Evolutionary conservation across 2,113 vertebrate genomes (phyloP), one percentile per base, ranked within the genome.

Genomic region (Channa argus): DNA sequence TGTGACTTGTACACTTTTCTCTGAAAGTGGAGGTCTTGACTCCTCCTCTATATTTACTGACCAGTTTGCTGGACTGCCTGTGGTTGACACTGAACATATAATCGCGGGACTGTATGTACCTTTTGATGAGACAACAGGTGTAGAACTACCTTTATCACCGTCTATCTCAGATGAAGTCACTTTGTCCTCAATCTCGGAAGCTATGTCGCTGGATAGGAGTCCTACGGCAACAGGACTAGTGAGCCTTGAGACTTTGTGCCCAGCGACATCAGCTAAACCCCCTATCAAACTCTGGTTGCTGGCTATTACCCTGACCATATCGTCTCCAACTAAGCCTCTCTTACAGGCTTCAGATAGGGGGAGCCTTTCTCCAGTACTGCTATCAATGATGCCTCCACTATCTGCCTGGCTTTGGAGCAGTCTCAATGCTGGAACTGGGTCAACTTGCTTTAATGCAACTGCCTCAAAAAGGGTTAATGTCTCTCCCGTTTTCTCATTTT

Each of bases 341-440:
- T 92, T 80, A 71, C 94, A 79, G 13, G 96, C 96, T 63, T 94
- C 93, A 52, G 73, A 76, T 33, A 97, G 89, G 6, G 93, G 86
- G 2, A 97, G 65, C 46, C 93, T 93, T 84, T 92, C 83, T 80
- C 95, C 95, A 15, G 90, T 94, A 0, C 43, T 49, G 43, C 94
- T 93, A 70, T 97, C 94, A 79, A 98, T 91, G 12, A 97, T 91
- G 49, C 96, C 96, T 2, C 95, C 95, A 8, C 80, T 80, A 82
- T 97, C 95, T 5, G 95, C 96, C 79, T 98, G 97, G 39, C 92
- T 94, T 83, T 97, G 95, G 68, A 97, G 92, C 70, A 96, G 8
- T 75, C 95, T 92, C 74, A 96, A 33, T 0, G 92, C 69, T 65
- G 95, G 93, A 55, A 90, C 58, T 36, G 92, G 90, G 74, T 97